phyloP scores from a whole-genome alignment of 2,797 vertebrate species.

The Meriones psammophilus region DNA sequence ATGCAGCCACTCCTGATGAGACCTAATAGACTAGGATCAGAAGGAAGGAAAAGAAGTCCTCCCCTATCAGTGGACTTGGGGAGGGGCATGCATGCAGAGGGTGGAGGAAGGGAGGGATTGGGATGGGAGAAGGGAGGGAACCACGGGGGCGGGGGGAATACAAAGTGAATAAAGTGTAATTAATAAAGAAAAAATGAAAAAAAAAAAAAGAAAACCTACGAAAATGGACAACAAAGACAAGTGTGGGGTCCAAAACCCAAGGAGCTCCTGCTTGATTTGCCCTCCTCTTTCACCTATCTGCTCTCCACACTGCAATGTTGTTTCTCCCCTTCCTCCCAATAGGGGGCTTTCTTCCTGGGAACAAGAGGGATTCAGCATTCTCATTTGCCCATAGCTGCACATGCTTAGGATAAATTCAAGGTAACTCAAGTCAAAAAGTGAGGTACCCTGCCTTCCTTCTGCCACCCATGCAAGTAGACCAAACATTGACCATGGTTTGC shows the following conservation, averaged over 20 bases:
- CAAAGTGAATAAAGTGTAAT: too few relatives aligned
- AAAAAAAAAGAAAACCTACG: neutral
- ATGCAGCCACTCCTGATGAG: too few relatives aligned
- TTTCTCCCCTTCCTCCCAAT: neutral
- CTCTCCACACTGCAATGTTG: too few relatives aligned
- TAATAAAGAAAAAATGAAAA: neutral
- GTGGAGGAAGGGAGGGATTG: too few relatives aligned
- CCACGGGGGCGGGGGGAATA: too few relatives aligned
- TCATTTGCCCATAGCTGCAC: neutral
- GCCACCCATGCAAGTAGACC: neutral
- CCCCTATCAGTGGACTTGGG: too few relatives aligned
- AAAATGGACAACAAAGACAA: neutral
- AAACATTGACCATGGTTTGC: neutral
- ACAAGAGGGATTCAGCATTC: neutral
- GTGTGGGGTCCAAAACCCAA: neutral
- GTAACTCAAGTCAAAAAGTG: neutral
- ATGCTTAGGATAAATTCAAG: neutral
- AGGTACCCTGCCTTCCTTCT: neutral
- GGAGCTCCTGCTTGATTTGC: neutral
- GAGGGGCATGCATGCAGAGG: too few relatives aligned
- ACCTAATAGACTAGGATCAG: too few relatives aligned
- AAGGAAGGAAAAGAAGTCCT: too few relatives aligned
- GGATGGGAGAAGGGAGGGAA: too few relatives aligned
- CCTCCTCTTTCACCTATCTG: too few relatives aligned
- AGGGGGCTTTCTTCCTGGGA: neutral